Evolutionary conservation across 2,113 vertebrate genomes (phyloP).

Genomic region (Tachysurus vachellii): DNA sequence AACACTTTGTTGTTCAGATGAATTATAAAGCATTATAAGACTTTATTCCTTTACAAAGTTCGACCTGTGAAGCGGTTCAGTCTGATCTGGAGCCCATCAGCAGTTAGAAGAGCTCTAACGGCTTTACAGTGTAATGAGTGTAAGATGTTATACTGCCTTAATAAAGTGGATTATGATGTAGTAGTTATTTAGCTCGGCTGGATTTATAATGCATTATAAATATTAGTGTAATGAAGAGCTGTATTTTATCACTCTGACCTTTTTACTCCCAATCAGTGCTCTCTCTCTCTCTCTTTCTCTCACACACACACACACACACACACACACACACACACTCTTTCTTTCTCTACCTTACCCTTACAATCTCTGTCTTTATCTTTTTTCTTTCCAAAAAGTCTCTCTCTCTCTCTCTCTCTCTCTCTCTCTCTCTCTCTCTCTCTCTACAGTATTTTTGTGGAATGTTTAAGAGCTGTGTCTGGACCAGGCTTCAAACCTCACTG

Average conservation of each 20-base stretch:
- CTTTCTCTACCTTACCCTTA: too few relatives aligned
- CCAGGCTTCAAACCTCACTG: too few relatives aligned
- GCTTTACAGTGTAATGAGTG: not conserved
- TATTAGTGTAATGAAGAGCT: slow-evolving; percentile 13
- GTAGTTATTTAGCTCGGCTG: not conserved
- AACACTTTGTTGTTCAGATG: not conserved
- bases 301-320: too few relatives aligned
- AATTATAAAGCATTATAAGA: not conserved
- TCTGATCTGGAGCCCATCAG: not conserved
- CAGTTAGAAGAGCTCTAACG: not conserved
- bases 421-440: not conserved
- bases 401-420: not conserved
- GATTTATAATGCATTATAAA: slow-evolving; percentile 7
- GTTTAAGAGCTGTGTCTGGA: too few relatives aligned
- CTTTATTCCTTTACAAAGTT: not conserved
- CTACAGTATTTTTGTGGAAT: too few relatives aligned
- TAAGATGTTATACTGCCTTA: not conserved
- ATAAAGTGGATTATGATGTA: slow-evolving; percentile 14
- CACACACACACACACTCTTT: too few relatives aligned
- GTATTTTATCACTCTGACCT: slow-evolving; percentile 5
- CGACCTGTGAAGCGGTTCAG: not conserved
- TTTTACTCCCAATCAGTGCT: not conserved
- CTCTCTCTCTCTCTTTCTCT: not conserved
- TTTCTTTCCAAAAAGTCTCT: not conserved
- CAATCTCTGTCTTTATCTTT: too few relatives aligned